Evolutionary conservation across 2,797 vertebrate genomes (phyloP).

Genomic region (Macrochelys suwanniensis): DNA sequence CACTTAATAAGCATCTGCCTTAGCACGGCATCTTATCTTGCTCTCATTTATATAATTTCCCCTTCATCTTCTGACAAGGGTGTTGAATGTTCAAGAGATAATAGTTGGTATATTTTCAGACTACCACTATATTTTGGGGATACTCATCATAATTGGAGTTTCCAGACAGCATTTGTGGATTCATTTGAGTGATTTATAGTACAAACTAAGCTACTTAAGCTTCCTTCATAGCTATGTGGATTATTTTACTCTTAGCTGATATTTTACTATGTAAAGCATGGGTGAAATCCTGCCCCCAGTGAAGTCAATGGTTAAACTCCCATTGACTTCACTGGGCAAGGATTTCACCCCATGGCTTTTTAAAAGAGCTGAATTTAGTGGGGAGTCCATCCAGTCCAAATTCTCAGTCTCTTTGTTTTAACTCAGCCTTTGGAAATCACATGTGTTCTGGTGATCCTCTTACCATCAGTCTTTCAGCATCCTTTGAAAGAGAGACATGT

Average conservation of each 20-base stretch:
- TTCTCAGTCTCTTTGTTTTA: background rate
- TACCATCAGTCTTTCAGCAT: background rate
- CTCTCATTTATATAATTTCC: too few species aligned
- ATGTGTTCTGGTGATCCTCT: background rate
- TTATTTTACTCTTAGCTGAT: background rate
- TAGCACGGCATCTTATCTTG: accelerated
- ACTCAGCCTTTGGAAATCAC: background rate
- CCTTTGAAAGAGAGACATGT: background rate
- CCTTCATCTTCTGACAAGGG: accelerated
- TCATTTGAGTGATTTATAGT: background rate
- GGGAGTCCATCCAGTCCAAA: background rate
- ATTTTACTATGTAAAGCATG: background rate
- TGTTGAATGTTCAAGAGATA: background rate
- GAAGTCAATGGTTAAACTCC: background rate
- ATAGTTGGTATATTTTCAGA: background rate
- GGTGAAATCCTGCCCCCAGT: background rate
- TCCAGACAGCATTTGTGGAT: background rate
- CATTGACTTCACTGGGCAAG: background rate
- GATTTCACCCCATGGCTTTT: background rate
- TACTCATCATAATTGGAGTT: accelerated
- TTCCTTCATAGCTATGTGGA: accelerated
- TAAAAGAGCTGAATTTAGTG: background rate
- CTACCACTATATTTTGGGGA: background rate
- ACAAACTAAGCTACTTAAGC: background rate
- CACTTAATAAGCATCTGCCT: background rate